Base-by-base conservation (phyloP, 2,888 invertebrate genomes). In the Bembecia ichneumoniformis region DNA sequence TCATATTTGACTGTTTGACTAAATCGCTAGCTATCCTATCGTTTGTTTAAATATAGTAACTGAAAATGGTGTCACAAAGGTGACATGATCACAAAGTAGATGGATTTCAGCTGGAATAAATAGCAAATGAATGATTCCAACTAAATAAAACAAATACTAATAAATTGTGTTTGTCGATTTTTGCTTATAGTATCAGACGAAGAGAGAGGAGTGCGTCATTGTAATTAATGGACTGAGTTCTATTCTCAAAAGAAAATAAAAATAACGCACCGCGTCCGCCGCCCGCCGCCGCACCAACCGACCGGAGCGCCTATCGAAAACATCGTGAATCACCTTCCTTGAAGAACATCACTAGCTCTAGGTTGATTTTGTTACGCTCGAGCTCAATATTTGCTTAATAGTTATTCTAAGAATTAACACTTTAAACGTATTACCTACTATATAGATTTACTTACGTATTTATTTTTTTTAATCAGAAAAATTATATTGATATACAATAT, bases 201-300 rank as follows among this genome's bases (percentile, higher is more conserved):
- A 60, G 65, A 66, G 64, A 67, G 65, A 62, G 56, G 64, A 67
- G 75, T 83, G 84, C 83, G 83, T 84, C 84, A 84, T 64, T 77
- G 73, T 78, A 82, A 82, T 84, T 83, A 82, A 84, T 82, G 79
- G 81, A 74, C 71, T 70, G 58, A 69, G 62, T 68, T 76, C 77
- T 82, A 82, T 81, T 82, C 82, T 79, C 68, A 76, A 81, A 78
- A 77, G 77, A 77, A 78, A 83, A 80, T 80, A 82, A 79, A 83
- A 83, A 84, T 84, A 82, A 75, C 77, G 59, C 60, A 56, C 51
- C 64, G 70, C 71, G 66, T 64, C 70, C 72, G 66, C 58, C 5
- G 35, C 35, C 71, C n/a, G n/a, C n/a, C 40, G 61, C 65, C 66
- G 63, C 64, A 62, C 66, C 64, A 59, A 63, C 62, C 55, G 58